These are phyloP conservation scores for Sylvietta virens DNA, from an alignment of 2,113 vertebrate genomes.

Conservation along the genomic window DNA sequence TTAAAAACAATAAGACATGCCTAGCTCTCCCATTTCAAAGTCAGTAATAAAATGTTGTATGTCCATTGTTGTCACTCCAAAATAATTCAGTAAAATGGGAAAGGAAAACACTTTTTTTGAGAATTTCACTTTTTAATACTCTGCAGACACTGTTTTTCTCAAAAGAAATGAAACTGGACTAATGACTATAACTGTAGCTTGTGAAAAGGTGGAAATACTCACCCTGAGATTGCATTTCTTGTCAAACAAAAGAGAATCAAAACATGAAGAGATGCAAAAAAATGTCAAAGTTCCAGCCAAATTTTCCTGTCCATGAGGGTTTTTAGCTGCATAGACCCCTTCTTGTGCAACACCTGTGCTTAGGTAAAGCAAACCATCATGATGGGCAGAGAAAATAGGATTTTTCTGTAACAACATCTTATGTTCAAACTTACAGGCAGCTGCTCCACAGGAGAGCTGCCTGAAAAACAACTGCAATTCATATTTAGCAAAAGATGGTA, in stretches of 20 bases:
- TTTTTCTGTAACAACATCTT: neutral
- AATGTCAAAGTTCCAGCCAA: neutral
- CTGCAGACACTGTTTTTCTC: neutral
- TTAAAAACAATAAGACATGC: neutral
- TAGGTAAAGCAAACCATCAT: neutral
- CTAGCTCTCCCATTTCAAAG: neutral
- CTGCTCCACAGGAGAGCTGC: neutral
- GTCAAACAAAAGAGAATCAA: neutral
- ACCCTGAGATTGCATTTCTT: neutral
- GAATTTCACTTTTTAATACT: neutral
- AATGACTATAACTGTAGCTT: neutral
- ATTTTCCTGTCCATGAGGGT: neutral
- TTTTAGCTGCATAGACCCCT: neutral
- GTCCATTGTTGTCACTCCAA: fast-evolving
- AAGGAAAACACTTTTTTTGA: neutral
- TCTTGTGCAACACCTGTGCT: neutral
- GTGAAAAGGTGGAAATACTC: neutral
- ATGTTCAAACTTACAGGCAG: neutral
- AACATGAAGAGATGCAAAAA: fast-evolving
- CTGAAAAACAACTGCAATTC: neutral
- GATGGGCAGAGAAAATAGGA: neutral
- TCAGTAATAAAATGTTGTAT: neutral
- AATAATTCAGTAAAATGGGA: neutral
- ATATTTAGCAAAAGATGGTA: neutral
- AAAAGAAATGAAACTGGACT: neutral